Base-by-base conservation (phyloP, 2,113 vertebrate genomes). In the Holacanthus passer region DNA sequence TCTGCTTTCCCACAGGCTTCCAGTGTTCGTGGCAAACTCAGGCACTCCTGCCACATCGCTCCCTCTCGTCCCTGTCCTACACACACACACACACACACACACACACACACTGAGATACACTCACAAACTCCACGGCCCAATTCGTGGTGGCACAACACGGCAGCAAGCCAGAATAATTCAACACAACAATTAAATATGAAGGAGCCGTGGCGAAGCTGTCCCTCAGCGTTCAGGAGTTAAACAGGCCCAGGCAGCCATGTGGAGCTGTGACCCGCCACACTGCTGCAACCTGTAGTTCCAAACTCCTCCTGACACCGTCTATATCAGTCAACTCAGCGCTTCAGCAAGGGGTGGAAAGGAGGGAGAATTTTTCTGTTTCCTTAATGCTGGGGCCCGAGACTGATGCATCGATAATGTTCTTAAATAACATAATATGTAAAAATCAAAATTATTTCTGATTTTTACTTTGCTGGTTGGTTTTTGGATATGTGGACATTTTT, bases 101-200 rank as follows among this genome's bases (percentile, higher is more conserved):
- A 83, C 79, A 71, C 50, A 59, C 59, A 70, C 45, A 74, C 48
- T 31, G 50, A 75, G 39, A 90, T 43, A 86, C 67, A 31, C 72
- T 60, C 22, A 77, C 79, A 83, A 70, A 84, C 82, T 87, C 87
- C 52, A 52, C 3, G 70, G 87, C 91, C 86, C 93, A 92, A 90
- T 89, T 77, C 89, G 77, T 85, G 63, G 85, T 86, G 89, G 92
- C 87, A 88, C 92, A 91, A 94, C 92, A 94, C 81, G 83, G 72
- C 88, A 84, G 77, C 29, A 73, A 70, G 90, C 85, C 90, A 90
- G 92, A 94, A 95, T 94, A 91, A 94, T 93, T 94, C 82, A 95
- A 90, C 82, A 56, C 59, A 75, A 90, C 77, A 60, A 94, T 95
- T 89, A 94, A 94, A 95, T 91, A 95, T 95, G 89, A 74, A 94